These are phyloP conservation scores for Trachelus stipa DNA, from an alignment of 2,888 invertebrate species.

Conservation along the genomic window DNA sequence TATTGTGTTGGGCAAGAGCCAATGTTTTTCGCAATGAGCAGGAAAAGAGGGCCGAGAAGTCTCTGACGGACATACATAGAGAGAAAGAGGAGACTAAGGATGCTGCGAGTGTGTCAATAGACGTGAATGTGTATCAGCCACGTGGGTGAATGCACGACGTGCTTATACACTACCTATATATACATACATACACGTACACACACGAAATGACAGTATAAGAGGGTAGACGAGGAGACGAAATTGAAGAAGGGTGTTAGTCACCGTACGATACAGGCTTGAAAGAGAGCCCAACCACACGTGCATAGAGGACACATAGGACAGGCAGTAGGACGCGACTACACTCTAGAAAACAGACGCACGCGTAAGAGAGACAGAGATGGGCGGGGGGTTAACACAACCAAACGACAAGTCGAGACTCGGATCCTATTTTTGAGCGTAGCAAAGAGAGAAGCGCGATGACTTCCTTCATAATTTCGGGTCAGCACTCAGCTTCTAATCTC, in stretches of 20 bases:
- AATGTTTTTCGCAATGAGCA: constrained; percentile 32
- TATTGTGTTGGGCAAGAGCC: constrained; percentile 35
- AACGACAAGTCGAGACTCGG: constrained; percentile 14
- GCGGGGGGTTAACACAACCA: not conserved
- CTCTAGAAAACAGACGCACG: constrained; percentile 7
- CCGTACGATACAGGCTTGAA: constrained; percentile 12
- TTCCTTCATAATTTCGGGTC: constrained; percentile 60
- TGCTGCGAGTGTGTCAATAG: constrained; percentile 19
- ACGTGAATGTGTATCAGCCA: constrained; percentile 4
- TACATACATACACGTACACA: constrained; percentile 1
- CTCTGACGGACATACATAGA: constrained; percentile 18
- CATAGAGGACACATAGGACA: not conserved
- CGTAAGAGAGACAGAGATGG: constrained; percentile 27
- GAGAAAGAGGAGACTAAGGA: constrained; percentile 16
- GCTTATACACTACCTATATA: constrained; percentile 15
- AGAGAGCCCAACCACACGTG: constrained; percentile 7
- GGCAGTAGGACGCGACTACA: not conserved
- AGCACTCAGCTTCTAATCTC: constrained; percentile 27
- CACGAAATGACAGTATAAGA: not conserved
- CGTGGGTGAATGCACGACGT: constrained; percentile 3
- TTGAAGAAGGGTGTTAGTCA: not conserved
- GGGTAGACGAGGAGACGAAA: constrained; percentile 1
- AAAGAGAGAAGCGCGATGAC: constrained; percentile 55
- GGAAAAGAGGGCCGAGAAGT: constrained; percentile 17
- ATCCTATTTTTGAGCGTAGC: constrained; percentile 54